Percentiles rank a stretch among this genome's conserved stretches.
Conservation (phyloP, 2,888 invertebrate genomes). For the Lasioglossum zephyrum region DNA sequence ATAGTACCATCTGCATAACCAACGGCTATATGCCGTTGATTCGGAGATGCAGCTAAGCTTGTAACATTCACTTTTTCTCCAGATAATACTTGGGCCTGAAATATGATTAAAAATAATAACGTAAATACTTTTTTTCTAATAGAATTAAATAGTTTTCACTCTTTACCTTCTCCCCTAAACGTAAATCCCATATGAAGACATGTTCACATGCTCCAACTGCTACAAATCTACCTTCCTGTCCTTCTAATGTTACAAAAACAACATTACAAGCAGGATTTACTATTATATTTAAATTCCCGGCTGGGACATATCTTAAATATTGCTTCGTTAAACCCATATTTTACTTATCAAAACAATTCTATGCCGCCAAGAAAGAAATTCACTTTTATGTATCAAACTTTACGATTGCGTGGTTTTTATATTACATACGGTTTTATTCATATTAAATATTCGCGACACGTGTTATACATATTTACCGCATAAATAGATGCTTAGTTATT, state of each 20-base stretch:
- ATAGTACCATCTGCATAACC: conserved; percentile 96
- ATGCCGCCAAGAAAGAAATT: neutral
- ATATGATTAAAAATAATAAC: conserved; percentile 69
- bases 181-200: conserved; percentile 97
- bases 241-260: conserved; percentile 91
- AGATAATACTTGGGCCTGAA: conserved; percentile 90
- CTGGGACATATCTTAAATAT: conserved; percentile 94
- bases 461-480: neutral
- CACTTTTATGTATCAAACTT: neutral
- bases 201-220: conserved; percentile 97
- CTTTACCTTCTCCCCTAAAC: conserved; percentile 91
- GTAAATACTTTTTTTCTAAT: conserved; percentile 6
- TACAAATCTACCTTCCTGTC: conserved; percentile 92
- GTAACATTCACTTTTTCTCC: conserved; percentile 94
- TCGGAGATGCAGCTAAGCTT: conserved; percentile 90
- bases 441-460: neutral
- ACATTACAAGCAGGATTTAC: conserved; percentile 92
- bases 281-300: conserved; percentile 95
- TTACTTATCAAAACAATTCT: conserved; percentile 15
- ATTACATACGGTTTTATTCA: neutral
- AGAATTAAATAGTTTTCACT: conserved; percentile 43
- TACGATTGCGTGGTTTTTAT: neutral
- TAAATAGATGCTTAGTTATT: neutral
- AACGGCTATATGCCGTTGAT: conserved; percentile 92
- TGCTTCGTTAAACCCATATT: conserved; percentile 96